phyloP scores from a whole-genome alignment of 2,113 vertebrate genomes.

The Irena cyanogastra region DNA sequence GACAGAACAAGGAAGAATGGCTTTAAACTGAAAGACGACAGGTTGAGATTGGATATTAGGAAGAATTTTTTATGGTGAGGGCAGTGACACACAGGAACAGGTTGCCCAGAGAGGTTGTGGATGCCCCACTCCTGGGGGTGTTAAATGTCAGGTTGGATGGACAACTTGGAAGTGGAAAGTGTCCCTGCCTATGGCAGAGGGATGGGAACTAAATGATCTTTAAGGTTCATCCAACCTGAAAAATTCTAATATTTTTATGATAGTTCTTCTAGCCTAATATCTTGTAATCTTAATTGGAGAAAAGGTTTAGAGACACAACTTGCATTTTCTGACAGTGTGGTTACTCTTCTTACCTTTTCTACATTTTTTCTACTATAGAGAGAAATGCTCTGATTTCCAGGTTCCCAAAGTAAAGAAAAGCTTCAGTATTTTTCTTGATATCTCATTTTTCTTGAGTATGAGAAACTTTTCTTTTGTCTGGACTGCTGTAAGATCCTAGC shows the following conservation, averaged over 20 bases:
- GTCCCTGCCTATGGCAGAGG: neutral
- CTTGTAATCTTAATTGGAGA: neutral
- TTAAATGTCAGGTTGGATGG: neutral
- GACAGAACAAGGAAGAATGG: neutral
- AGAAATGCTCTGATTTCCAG: neutral
- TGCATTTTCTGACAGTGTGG: neutral
- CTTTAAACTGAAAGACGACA: neutral
- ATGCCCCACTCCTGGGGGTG: neutral
- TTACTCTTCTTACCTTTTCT: neutral
- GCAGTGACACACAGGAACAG: neutral
- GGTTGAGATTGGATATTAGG: neutral
- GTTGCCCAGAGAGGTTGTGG: neutral
- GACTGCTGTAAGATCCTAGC: neutral
- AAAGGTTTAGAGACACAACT: neutral
- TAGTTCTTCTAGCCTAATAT: neutral
- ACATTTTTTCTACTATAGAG: neutral
- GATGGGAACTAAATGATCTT: neutral
- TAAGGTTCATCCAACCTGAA: neutral
- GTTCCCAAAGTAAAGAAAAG: neutral
- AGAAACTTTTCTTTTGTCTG: neutral
- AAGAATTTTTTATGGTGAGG: rapidly evolving
- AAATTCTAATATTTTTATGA: neutral
- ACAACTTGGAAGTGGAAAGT: neutral
- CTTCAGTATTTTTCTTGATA: neutral
- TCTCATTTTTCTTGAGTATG: neutral